Evolutionary conservation across 2,888 invertebrate genomes (phyloP).

Genomic region (Mythimna ferrago): DNA sequence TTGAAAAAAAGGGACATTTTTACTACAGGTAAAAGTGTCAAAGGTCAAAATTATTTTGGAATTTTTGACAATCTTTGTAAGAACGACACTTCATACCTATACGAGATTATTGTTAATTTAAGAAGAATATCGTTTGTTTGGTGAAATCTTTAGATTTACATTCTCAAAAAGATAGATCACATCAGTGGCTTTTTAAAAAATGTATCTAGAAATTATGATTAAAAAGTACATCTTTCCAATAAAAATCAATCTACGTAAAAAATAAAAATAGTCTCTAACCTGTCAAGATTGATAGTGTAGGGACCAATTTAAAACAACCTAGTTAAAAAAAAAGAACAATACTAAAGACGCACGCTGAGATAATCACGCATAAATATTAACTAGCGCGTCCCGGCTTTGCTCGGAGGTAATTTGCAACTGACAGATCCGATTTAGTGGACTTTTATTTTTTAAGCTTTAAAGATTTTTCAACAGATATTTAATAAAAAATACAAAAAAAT

Average conservation of each 20-base stretch:
- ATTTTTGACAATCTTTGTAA: no score
- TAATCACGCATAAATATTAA: constrained; percentile 59
- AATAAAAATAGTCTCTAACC: background rate
- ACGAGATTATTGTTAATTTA: no score
- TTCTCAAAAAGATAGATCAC: no score
- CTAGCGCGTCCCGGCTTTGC: constrained; percentile 45
- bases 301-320: background rate
- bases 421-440: constrained; percentile 47
- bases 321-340: constrained; percentile 41
- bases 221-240: background rate
- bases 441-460: constrained; percentile 7
- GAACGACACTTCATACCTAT: no score
- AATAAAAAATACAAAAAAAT: background rate
- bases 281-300: background rate
- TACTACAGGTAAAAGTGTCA: background rate
- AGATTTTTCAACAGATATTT: no score
- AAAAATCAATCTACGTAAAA: no score
- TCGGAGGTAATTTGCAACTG: constrained; percentile 49
- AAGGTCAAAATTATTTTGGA: background rate
- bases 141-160: no score
- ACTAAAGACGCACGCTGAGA: constrained; percentile 30
- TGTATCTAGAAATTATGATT: background rate
- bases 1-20: background rate
- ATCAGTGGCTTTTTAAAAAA: background rate
- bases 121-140: no score